Percentiles rank a stretch among this genome's conserved stretches.
Evolutionary conservation across 2,113 vertebrate species (phyloP).

Genomic region (Dasyprocta punctata): DNA sequence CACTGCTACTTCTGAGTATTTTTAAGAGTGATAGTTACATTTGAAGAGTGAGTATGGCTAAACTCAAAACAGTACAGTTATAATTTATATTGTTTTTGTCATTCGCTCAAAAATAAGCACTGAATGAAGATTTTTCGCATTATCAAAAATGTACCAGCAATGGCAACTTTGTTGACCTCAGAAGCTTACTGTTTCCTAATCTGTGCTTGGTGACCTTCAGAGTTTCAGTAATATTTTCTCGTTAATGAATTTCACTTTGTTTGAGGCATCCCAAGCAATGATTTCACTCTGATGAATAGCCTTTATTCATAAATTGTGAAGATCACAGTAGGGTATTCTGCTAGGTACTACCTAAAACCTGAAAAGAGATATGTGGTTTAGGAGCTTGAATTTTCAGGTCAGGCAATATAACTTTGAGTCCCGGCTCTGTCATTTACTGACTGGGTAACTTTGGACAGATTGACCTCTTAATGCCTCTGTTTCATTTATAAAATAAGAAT

Average conservation of each 20-base stretch:
- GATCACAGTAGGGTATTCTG: not conserved
- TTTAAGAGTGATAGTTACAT: not conserved
- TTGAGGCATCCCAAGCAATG: not conserved
- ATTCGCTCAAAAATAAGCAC: constrained; percentile 22
- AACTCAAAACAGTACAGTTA: not conserved
- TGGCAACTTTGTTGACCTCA: constrained; percentile 70
- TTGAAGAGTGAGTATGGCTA: not conserved
- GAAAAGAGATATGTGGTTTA: not conserved
- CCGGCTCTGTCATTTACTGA: not conserved
- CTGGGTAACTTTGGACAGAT: not conserved
- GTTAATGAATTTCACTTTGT: constrained; percentile 24
- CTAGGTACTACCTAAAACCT: not conserved
- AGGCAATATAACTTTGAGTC: not conserved
- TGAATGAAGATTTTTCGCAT: constrained; percentile 24
- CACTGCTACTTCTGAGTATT: not conserved
- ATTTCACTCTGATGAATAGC: constrained; percentile 1
- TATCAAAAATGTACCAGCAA: not conserved
- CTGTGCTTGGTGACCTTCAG: not conserved
- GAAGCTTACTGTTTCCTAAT: constrained; percentile 45
- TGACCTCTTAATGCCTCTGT: not conserved
- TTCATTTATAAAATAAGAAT: not conserved
- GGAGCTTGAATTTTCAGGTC: not conserved
- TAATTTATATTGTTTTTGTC: not conserved
- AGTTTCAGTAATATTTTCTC: not conserved
- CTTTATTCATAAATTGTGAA: not conserved